Evolutionary conservation across 2,888 invertebrate genomes (phyloP), one percentile per base, ranked within the genome.

Genomic region (Phasia obesa): DNA sequence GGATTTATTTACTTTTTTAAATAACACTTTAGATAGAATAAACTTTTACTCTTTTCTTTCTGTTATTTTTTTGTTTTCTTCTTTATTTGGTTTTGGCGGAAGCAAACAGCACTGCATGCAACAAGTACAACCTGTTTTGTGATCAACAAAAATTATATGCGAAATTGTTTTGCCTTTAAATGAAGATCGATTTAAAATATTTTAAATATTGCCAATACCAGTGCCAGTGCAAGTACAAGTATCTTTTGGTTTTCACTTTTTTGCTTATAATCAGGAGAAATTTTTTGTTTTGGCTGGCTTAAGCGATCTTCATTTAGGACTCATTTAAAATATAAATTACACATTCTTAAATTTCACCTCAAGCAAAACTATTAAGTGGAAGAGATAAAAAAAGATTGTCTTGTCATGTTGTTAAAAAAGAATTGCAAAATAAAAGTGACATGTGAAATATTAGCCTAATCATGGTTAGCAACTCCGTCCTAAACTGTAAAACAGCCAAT

Each of bases 131-230:
- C 78, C 78, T 78, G 82, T 83, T 82, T 73, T 60, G 23, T 75
- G 53, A 60, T 59, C 57, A 78, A 57, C 78, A 38, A 65, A 78
- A 83, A 78, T 83, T 83, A 75, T 83, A 75, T 78, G 75, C 78
- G 82, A 83, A 77, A 75, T 75, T 47, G 27, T 51, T 69, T 65
- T 67, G 47, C 57, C 62, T 78, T 73, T 73, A 73, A 55, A 83
- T 75, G 70, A 82, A 70, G 62, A 73, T 59, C 57, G 67, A 75
- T 78, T 70, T 78, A 35, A 64, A 35, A 74, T 53, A 55, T 64
- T 53, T 64, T 74, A 74, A 55, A 74, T 74, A 64, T 55, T 74
- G 49, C 38, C 47, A 51, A n/a, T n/a, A n/a, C n/a, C n/a, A n/a
- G n/a, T n/a, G n/a, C n/a, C n/a, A n/a, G n/a, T n/a, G 53, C 23